Evolutionary conservation across 2,113 vertebrate genomes (phyloP).

Genomic region (Hassar affinis): DNA sequence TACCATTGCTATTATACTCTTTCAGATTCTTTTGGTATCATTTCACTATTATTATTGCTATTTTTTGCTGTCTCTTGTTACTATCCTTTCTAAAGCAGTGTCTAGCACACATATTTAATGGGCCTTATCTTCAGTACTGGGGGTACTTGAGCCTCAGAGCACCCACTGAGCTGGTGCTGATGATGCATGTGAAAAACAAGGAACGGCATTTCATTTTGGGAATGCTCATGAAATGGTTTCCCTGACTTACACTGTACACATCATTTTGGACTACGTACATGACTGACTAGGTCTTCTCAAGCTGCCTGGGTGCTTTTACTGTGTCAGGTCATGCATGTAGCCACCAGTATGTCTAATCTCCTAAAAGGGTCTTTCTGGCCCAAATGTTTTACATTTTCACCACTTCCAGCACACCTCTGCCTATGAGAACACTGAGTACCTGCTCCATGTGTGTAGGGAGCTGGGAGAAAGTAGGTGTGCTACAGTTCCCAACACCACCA

Average conservation of each 20-base stretch:
- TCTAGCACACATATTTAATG: background rate
- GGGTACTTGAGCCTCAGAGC: background rate
- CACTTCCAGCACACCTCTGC: background rate
- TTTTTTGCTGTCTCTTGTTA: no score
- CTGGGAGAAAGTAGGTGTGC: background rate
- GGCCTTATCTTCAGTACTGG: background rate
- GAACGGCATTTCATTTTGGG: background rate
- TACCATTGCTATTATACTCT: background rate
- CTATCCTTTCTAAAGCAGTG: background rate
- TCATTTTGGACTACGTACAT: background rate
- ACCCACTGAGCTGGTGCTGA: background rate
- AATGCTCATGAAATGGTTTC: background rate
- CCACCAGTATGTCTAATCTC: slow-evolving; percentile 29
- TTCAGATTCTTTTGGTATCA: no score
- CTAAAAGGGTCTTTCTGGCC: background rate
- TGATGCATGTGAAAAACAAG: background rate
- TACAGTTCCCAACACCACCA: background rate
- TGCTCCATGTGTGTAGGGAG: background rate
- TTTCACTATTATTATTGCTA: no score
- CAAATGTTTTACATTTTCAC: background rate
- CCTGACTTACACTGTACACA: background rate
- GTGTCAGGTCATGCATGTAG: slow-evolving; percentile 17
- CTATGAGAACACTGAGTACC: background rate
- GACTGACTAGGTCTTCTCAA: background rate
- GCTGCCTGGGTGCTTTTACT: slow-evolving; percentile 9